phyloP scores from a whole-genome alignment of 2,888 invertebrate genomes.

The Caenorhabditis sp. region DNA sequence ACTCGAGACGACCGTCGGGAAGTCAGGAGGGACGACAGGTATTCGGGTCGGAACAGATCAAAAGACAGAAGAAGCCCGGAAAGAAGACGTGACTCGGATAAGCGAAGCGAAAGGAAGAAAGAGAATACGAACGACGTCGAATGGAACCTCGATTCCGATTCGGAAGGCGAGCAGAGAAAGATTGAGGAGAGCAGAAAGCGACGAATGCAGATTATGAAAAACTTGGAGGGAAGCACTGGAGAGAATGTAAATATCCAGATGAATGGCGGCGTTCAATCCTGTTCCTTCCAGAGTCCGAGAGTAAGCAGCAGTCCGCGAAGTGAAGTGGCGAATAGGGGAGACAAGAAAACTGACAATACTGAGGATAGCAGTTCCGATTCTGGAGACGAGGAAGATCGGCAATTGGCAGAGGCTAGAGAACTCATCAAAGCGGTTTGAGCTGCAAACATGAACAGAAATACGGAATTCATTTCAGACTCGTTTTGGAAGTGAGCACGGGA shows the following conservation, averaged over 20 bases:
- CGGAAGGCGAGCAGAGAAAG: conserved; percentile 70
- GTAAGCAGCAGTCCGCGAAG: conserved; percentile 28
- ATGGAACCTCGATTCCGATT: conserved; percentile 67
- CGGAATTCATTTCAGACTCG: conserved; percentile 43
- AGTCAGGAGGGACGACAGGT: conserved; percentile 7
- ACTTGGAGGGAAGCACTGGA: conserved; percentile 44
- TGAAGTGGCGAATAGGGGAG: not conserved
- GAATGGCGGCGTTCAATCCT: not conserved
- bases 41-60: conserved; percentile 6
- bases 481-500: conserved; percentile 54
- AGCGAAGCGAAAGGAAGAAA: conserved; percentile 28
- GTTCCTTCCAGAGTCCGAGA: conserved; percentile 19
- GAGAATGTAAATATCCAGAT: conserved; percentile 28
- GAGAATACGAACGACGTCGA: conserved; percentile 50
- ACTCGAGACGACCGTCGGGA: conserved; percentile 22
- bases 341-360: conserved; percentile 9
- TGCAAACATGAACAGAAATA: not conserved
- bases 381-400: conserved; percentile 50
- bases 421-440: conserved; percentile 40
- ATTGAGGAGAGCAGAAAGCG: conserved; percentile 70
- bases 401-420: conserved; percentile 51
- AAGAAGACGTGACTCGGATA: conserved; percentile 23
- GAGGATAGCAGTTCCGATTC: conserved; percentile 47
- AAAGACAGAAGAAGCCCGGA: conserved; percentile 32
- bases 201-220: conserved; percentile 59